A percentile compares a stretch with the other conserved stretches of the same genome.
Evolutionary conservation across 2,888 invertebrate genomes (phyloP).

Genomic region (Drosophila mulleri): DNA sequence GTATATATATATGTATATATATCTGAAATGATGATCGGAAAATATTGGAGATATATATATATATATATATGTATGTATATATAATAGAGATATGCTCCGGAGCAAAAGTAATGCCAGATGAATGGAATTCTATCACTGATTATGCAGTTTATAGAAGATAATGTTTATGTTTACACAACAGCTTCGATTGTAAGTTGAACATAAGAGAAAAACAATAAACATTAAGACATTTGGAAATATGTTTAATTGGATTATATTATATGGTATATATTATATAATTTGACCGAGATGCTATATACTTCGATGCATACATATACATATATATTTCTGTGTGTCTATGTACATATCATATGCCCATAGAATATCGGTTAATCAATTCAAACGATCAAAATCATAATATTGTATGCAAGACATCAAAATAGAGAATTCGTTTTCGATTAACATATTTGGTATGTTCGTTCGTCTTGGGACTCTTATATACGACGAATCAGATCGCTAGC

Average conservation of each 20-base stretch:
- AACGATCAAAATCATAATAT: slow-evolving; percentile 10
- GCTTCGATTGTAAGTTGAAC: slow-evolving; percentile 3
- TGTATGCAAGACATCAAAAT: slow-evolving; percentile 39
- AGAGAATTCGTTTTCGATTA: slow-evolving; percentile 3
- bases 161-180: slow-evolving; percentile 2
- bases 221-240: slow-evolving; percentile 22
- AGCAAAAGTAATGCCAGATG: background rate
- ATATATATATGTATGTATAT: background rate
- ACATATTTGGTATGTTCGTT: slow-evolving; percentile 13
- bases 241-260: slow-evolving; percentile 6
- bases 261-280: background rate
- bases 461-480: slow-evolving; percentile 11
- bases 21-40: background rate
- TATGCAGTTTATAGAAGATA: background rate
- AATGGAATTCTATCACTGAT: background rate
- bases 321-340: background rate
- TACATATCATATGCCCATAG: slow-evolving; percentile 1
- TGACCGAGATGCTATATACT: background rate
- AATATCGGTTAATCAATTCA: background rate
- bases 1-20: background rate
- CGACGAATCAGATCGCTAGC: slow-evolving; percentile 1
- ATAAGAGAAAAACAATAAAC: slow-evolving; percentile 18
- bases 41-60: background rate
- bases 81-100: background rate
- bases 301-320: background rate